Base-by-base conservation (phyloP, 2,797 vertebrate genomes). In the Potorous gilbertii region DNA sequence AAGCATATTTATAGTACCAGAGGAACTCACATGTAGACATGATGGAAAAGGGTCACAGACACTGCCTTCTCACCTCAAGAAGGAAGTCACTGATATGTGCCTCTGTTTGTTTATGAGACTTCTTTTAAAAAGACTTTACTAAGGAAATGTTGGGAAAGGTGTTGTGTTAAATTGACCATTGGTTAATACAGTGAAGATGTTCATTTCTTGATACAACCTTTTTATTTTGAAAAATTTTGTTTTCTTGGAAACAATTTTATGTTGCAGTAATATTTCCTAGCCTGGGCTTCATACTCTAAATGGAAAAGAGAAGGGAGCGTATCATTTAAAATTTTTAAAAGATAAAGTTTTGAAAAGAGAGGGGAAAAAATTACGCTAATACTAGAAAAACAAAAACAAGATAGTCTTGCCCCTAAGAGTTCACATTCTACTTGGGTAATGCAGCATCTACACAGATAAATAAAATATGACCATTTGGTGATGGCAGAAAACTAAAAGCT, bases 1-100 rank as follows among this genome's bases (percentile, higher is more conserved):
- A 97, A 95, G 87, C 93, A 97, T 98, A 97, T 98, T 97, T 98
- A 95, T 97, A 97, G 95, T 96, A 95, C 81, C 97, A 55, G 95
- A 93, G 95, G 96, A 92, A 97, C 97, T 94, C 91, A 56, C 97
- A 96, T 91, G 92, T 96, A 94, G 91, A 94, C 96, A 94, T 93
- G 90, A 96, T 96, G 93, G 91, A 55, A 74, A 92, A 91, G 96
- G 94, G 91, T 96, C 56, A 46, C 1, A 92, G 93, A 55, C 2
- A 0, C 1, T 54, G 90, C 96, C 91, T 54, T 57, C 56, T 90
- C 29, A 94, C 55, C 66, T 94, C 62, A 93, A 81, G 56, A 94
- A 54, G 5, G 87, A 1, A 56, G 14, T 54, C 14, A 56, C 95
- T 92, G 29, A 90, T 56, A 1, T 31, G 28, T 90, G 90, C 62